A percentile compares a stretch with the other conserved stretches of the same genome.
phyloP scores from a whole-genome alignment of 1,140 invertebrate species.

The Euura saliciscinereae region DNA sequence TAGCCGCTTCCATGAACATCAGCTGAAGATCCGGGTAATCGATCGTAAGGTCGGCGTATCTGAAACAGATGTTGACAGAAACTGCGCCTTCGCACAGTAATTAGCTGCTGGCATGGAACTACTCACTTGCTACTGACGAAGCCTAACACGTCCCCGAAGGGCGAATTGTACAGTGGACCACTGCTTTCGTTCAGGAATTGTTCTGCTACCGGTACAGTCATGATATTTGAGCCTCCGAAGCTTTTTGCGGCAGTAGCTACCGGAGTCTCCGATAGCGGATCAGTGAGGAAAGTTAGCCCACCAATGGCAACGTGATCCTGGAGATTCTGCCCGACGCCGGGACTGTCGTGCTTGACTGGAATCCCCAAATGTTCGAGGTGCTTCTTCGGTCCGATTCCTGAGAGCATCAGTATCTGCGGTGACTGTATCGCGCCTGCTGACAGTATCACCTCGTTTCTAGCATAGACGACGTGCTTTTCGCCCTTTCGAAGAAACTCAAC shows the following conservation, averaged over 20 bases:
- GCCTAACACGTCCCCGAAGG: constrained; percentile 75
- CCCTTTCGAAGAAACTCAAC: constrained; percentile 66
- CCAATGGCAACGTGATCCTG: constrained; percentile 78
- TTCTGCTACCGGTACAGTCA: constrained; percentile 60
- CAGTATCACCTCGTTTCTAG: constrained; percentile 73
- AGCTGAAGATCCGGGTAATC: constrained; percentile 83
- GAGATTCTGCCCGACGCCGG: constrained; percentile 82
- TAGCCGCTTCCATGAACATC: constrained; percentile 72
- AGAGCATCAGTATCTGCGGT: constrained; percentile 83
- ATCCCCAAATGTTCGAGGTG: constrained; percentile 66
- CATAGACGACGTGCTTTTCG: constrained; percentile 55
- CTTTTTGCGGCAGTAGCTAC: too few species aligned
- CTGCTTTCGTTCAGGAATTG: constrained; percentile 62
- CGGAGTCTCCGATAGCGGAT: constrained; percentile 53
- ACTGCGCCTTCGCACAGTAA: constrained; percentile 68
- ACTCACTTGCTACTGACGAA: constrained; percentile 73
- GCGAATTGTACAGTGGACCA: constrained; percentile 71
- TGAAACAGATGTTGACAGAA: constrained; percentile 8
- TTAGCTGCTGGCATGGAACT: constrained; percentile 67
- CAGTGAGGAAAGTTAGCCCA: constrained; percentile 64
- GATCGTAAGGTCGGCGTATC: constrained; percentile 58
- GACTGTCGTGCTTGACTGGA: constrained; percentile 57
- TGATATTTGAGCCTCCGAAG: too few species aligned
- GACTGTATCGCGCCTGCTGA: constrained; percentile 74
- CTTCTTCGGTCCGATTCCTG: constrained; percentile 72